Evolutionary conservation across 1,140 invertebrate genomes (phyloP).

Genomic region (Magallana gigas): DNA sequence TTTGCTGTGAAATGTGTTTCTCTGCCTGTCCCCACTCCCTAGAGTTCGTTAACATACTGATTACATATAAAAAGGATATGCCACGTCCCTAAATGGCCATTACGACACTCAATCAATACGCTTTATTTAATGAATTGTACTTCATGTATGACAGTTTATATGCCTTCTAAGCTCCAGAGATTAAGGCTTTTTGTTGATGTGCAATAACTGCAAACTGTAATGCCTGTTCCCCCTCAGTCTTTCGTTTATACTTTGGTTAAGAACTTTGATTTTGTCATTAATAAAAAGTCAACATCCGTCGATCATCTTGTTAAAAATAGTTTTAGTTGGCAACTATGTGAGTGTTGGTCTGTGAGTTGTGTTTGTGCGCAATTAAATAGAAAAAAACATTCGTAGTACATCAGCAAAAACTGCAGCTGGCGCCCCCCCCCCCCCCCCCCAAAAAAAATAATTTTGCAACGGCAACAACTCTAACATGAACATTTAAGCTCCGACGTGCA

Average conservation of each 20-base stretch:
- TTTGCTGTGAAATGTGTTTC: neutral
- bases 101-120: neutral
- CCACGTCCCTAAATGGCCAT: conserved; percentile 4
- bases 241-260: neutral
- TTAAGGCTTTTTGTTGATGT: neutral
- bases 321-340: too few relatives aligned
- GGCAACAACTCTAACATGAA: too few relatives aligned
- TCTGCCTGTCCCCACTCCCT: neutral
- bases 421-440: too few relatives aligned
- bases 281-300: neutral
- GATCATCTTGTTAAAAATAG: too few relatives aligned
- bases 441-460: too few relatives aligned
- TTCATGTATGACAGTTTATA: neutral
- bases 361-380: too few relatives aligned
- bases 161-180: neutral
- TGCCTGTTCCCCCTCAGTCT: neutral
- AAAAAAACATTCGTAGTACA: too few relatives aligned
- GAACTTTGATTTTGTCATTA: neutral
- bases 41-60: neutral
- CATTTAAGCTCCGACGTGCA: too few relatives aligned
- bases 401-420: too few relatives aligned
- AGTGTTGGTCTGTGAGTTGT: too few relatives aligned
- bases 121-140: conserved; percentile 22
- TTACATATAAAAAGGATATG: neutral
- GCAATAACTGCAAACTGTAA: neutral